Base-by-base conservation (phyloP, 1,140 invertebrate genomes). In the Eupeodes corollae region DNA sequence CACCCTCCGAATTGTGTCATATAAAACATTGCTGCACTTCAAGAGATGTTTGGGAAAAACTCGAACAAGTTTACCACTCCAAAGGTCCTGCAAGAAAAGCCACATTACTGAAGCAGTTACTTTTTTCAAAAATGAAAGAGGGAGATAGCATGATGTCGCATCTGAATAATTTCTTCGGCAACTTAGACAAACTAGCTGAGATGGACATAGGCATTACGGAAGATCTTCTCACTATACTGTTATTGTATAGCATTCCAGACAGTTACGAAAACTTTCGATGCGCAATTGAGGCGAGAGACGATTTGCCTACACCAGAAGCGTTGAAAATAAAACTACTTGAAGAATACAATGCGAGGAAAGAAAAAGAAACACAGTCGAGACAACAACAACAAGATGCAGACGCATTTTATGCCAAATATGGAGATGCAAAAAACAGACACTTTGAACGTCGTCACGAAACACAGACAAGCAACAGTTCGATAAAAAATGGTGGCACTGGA, bases 211-310 rank as follows among this genome's bases (percentile, higher is more conserved):
- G 14, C 14, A 43, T 47, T 13, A 33, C 32, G 3, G 40, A 52
- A 11, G 54, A 59, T 46, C 18, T 59, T 34, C 19, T 59, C 6
- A 16, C 52, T 6, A 56, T 61, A 14, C 44, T 63, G 31, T 40
- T 61, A 11, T 15, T 62, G 8, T 56, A 60, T 31, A 61, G 57
- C 42, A 34, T 57, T 6, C 60, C 57, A 9, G 48, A 40, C 0
- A 52, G 31, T 5, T 64, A 43, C 43, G 56, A 63, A 42, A 57
- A 55, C 35, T 62, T 59, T 38, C 40, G 55, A 13, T 58, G 53
- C 50, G 56, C 57, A 12, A 52, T 63, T 1, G 56, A 61, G 41
- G 38, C 53, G 16, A 42, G 54, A 13, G 52, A 61, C 19, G 45
- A 54, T 1, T 48, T 59, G 3, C 52, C 21, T 5, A 26, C 21